Base-by-base conservation (phyloP, 2,113 vertebrate species). In the Gambusia holbrooki region DNA sequence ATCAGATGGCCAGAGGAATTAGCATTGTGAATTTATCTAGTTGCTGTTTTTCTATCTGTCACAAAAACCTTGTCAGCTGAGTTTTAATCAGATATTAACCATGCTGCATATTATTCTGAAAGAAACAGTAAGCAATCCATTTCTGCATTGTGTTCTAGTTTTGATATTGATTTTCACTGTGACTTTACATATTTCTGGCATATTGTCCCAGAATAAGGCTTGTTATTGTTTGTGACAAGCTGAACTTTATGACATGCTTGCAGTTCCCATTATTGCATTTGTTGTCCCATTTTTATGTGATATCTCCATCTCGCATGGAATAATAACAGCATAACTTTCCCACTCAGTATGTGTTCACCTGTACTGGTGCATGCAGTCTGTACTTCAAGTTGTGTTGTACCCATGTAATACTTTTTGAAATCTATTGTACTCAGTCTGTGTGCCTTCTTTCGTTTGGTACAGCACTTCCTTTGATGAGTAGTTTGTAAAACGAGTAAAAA, bases 1-100 rank as follows among this genome's bases (percentile, higher is more conserved):
- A 76, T 86, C 42, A 83, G 64, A 78, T 67, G 69, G 61, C 61
- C 76, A 71, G 27, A 73, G 58, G 13, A 69, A 67, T 61, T 64
- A 60, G 42, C n/a, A 69, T 62, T 77, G 62, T 74, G 58, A 67
- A 11, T 82, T 61, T 63, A 28, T 68, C 45, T 28, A 4, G 40
- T 37, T 67, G 19, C 73, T 45, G 63, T 37, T 37, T 73, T 73
- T 69, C 27, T 58, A 74, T 72, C 32, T 64, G 29, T 32, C 58
- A 65, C 25, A 42, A 32, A 58, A 22, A 28, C 30, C 28, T 70
- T 51, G 45, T 37, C 5, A 66, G 15, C 40, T 14, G 19, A 14
- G 35, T 83, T 67, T 28, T 71, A 54, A 28, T 70, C 9, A 58
- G 12, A 72, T 7, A 45, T 5, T 32, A 17, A 42, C 62, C 51